Evolutionary conservation across 1,140 invertebrate species (phyloP), one percentile per base, ranked within the genome.

Genomic region (Bombus impatiens): DNA sequence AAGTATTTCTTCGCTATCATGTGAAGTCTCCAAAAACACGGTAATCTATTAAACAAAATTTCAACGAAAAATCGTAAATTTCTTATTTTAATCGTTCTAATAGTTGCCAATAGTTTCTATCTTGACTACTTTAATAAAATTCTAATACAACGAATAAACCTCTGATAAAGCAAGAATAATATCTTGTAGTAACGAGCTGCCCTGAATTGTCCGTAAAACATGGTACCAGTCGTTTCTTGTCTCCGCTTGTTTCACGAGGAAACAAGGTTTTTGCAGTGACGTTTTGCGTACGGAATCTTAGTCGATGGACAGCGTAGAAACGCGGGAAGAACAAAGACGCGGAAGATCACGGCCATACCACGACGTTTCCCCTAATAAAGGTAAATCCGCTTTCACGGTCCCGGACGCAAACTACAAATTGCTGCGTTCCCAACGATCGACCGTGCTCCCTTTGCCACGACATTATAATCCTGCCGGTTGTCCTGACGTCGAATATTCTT

Each of bases 351-450:
- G 22, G 57, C 37, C 57, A 62, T 65, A 65, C 15, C 57, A 37
- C 28, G 35, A 25, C 57, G 57, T 42, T 42, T 25, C 57, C 37
- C 37, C 25, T 78, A 42, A 65, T 42, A 78, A 78, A 78, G 37
- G 59, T 42, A 65, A 78, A 78, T 78, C 76, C 76, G 76, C 59
- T 78, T 78, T 59, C 53, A 57, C 35, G 37, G 57, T n/a, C 28
- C 37, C 37, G 28, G 18, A 65, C 28, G 37, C 37, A 42, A 78
- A 62, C 35, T 78, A 78, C 76, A 78, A 78, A 78, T 78, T 78
- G 53, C 53, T n/a, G 13, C 37, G 76, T 62, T 40, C 25, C 40
- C 53, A 12, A 59, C 76, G 28, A 78, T 78, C 57, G 76, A 78
- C 76, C 76, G 53, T 13, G 57, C 5, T 25, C 13, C 28, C 28